Evolutionary conservation across 2,113 vertebrate species (phyloP), one percentile per base, ranked within the genome.

Genomic region (Kryptolebias marmoratus): DNA sequence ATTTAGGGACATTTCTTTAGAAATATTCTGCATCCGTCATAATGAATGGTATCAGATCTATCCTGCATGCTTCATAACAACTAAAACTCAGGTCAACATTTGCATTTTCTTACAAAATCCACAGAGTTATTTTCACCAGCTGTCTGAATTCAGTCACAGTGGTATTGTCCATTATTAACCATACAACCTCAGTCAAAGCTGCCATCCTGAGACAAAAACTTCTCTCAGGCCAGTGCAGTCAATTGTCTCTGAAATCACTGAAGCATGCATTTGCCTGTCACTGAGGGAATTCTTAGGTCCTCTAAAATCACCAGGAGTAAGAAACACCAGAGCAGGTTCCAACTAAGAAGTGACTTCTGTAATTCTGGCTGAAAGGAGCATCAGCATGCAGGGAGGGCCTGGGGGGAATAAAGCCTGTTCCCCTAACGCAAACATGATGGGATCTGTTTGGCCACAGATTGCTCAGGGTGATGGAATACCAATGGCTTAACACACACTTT

Each of bases 381-480:
- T 86, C 82, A 82, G 75, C 76, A 78, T 74, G 75, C 73, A 68
- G 78, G 11, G 22, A 36, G 78, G 22, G 36, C 77, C 88, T 66
- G 60, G 11, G 61, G 82, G 81, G 81, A 82, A 54, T 5, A 42
- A 59, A 58, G 87, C 80, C 77, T 75, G 66, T 52, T 68, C 75
- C 69, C 36, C 42, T 63, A 78, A 90, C 62, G 68, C 88, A 90
- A 88, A 89, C 89, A 84, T 74, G 88, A 92, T 82, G 87, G 73
- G 88, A 91, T 90, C 79, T 84, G 82, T 80, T 86, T 82, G 74
- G 79, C 83, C 78, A 68, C 28, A 30, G 49, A 69, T 64, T 49
- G 87, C 89, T 78, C 42, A 2, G 56, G 76, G 87, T 62, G n/a
- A 80, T 45, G 68, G 80, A 89, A 91, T 84, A 88, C 64, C 71